phyloP scores from a whole-genome alignment of 2,797 vertebrate genomes.

The Rhynchotus rufescens region DNA sequence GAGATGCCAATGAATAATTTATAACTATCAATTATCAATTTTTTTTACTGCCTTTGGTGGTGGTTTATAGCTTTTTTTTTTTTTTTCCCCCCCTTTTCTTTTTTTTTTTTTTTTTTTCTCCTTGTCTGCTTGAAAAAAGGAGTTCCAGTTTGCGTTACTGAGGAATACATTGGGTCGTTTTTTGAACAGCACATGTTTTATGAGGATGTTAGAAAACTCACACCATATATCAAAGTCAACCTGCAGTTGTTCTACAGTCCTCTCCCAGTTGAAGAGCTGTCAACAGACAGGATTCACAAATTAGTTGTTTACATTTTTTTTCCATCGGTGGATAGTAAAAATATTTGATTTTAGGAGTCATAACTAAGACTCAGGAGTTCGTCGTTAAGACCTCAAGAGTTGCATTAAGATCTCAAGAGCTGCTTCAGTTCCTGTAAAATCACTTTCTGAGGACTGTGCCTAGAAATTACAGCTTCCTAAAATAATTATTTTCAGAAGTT shows the following conservation, averaged over 20 bases:
- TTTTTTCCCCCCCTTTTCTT: not conserved
- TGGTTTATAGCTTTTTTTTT: not conserved
- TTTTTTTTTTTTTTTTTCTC: not conserved
- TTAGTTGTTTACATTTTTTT: not conserved
- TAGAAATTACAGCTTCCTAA: not conserved
- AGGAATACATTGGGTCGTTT: not conserved
- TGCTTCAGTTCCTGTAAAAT: not conserved
- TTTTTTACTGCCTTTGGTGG: slow-evolving; percentile 6
- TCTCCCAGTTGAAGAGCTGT: not conserved
- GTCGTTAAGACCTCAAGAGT: not conserved
- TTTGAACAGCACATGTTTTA: not conserved
- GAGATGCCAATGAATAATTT: not conserved
- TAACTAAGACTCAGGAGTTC: not conserved
- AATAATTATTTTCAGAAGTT: not conserved
- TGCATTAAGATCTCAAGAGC: rapidly evolving
- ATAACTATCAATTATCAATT: not conserved
- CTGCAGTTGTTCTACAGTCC: not conserved
- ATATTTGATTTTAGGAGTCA: not conserved
- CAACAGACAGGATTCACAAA: not conserved
- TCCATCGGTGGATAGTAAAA: not conserved
- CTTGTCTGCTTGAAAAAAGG: not conserved
- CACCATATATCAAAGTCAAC: not conserved
- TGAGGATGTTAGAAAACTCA: not conserved
- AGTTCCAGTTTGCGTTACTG: not conserved
- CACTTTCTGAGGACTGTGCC: not conserved